Evolutionary conservation across 2,797 vertebrate species (phyloP), one percentile per base, ranked within the genome.

Genomic region (Nothura maculosa): DNA sequence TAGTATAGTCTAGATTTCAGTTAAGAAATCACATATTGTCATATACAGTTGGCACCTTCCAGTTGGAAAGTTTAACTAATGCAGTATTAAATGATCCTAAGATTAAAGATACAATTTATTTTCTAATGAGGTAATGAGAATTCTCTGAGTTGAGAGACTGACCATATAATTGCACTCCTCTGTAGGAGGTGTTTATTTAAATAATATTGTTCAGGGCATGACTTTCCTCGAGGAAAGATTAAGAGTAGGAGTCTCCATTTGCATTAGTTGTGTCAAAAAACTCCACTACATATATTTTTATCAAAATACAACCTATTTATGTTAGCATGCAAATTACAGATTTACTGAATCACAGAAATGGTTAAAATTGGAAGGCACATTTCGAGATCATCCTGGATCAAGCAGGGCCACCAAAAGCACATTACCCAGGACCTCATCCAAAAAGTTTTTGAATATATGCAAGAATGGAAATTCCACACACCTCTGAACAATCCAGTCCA

Each of bases 231-330:
- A 87, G 64, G 24, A 69, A 7, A 57, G 16, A 38, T 11, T 7
- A 21, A 0, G 0, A 0, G 0, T 38, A 6, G 10, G 22, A 73
- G 3, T 17, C 12, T 62, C 25, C 4, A 15, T 22, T 6, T 34
- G 16, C n/a, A 42, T 66, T 34, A 70, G 9, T 27, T 55, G 12
- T 30, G 28, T 54, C 52, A 54, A 54, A 54, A 54, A 52, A 40
- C 38, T 81, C 14, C 3, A 8, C 42, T 7, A 6, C 8, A 47
- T 84, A 55, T 2, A 32, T 27, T 79, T 84, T 83, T 76, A 63
- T 14, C 15, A 76, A 76, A 83, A 47, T 4, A 61, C 4, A 25
- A 32, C 38, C 19, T 81, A 4, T 85, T 80, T 93, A 63, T 60
- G 57, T n/a, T 32, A 87, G 85, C 43, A 85, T 32, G 1, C 9